Conservation (phyloP, 2,888 invertebrate genomes). For the Chrysina gloriosa region DNA sequence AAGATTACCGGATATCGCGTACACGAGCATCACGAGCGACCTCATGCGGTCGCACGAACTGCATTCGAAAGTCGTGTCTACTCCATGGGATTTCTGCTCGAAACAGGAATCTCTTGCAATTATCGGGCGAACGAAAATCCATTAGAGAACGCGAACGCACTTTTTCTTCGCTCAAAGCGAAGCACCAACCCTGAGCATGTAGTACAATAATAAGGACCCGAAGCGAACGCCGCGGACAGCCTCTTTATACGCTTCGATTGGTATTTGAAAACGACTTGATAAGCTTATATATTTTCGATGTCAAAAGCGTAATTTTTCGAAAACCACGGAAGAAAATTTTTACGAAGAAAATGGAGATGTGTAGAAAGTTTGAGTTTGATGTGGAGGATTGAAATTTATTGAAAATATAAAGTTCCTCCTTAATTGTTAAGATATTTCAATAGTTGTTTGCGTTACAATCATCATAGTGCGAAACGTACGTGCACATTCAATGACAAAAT, state of each 20-base stretch:
- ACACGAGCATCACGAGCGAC: constrained; percentile 34
- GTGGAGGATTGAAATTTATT: no score
- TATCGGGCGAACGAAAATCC: constrained; percentile 13
- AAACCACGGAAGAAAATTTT: no score
- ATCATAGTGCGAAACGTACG: no score
- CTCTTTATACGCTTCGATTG: constrained; percentile 7
- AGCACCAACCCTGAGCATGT: not conserved
- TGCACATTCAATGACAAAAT: no score
- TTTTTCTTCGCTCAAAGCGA: not conserved
- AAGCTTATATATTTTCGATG: not conserved
- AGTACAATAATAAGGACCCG: not conserved
- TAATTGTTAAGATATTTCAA: no score
- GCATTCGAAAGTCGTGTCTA: constrained; percentile 13
- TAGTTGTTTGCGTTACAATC: no score
- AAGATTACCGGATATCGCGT: constrained; percentile 27
- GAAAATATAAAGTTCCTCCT: no score
- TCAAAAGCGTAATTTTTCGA: no score
- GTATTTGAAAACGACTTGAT: not conserved
- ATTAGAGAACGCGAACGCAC: constrained; percentile 15
- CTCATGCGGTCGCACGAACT: constrained; percentile 31
- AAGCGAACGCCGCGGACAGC: not conserved
- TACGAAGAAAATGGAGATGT: no score
- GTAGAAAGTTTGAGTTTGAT: no score
- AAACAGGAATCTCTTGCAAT: constrained; percentile 21
- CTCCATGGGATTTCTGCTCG: constrained; percentile 11